These are phyloP conservation scores for Odontamblyopus lacepedii DNA, from an alignment of 2,797 vertebrate species.

Conservation along the genomic window DNA sequence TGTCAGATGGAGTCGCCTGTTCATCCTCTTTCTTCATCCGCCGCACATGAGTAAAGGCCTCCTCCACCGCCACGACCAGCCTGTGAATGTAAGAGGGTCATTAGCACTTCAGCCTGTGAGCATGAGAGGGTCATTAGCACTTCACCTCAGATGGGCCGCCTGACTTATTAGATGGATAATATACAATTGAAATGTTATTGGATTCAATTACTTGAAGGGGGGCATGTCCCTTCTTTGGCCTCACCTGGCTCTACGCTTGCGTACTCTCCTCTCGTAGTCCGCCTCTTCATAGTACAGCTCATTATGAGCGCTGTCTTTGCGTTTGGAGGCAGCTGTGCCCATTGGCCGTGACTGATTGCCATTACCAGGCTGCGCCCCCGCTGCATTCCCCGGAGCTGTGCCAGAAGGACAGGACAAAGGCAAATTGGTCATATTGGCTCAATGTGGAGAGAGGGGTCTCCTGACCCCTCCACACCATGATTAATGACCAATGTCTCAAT, in stretches of 20 bases:
- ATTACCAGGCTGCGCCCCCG: slow-evolving; percentile 67
- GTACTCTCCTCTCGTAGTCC: slow-evolving; percentile 90
- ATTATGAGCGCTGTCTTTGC: slow-evolving; percentile 90
- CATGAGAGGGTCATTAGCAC: not conserved
- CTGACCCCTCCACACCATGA: slow-evolving; percentile 38
- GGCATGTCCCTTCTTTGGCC: not conserved
- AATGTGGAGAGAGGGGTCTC: slow-evolving; percentile 17
- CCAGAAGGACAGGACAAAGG: slow-evolving; percentile 35
- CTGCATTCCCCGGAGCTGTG: slow-evolving; percentile 86
- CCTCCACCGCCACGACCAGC: slow-evolving; percentile 94
- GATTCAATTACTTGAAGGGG: not conserved
- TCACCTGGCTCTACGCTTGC: slow-evolving; percentile 91
- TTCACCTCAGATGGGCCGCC: not conserved
- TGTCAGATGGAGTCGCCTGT: slow-evolving; percentile 87
- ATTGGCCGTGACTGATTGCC: slow-evolving; percentile 88
- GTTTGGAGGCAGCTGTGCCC: slow-evolving; percentile 86
- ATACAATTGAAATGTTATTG: not conserved
- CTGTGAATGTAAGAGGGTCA: slow-evolving; percentile 60
- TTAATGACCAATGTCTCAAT: slow-evolving; percentile 43
- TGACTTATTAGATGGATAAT: not conserved
- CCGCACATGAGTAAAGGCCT: slow-evolving; percentile 94
- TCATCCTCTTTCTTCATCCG: slow-evolving; percentile 89
- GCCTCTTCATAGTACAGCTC: slow-evolving; percentile 97
- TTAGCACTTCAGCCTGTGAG: not conserved
- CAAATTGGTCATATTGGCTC: slow-evolving; percentile 42